A percentile compares a stretch with the other conserved stretches of the same genome.
phyloP scores from a whole-genome alignment of 2,797 vertebrate species.

The Huso huso region DNA sequence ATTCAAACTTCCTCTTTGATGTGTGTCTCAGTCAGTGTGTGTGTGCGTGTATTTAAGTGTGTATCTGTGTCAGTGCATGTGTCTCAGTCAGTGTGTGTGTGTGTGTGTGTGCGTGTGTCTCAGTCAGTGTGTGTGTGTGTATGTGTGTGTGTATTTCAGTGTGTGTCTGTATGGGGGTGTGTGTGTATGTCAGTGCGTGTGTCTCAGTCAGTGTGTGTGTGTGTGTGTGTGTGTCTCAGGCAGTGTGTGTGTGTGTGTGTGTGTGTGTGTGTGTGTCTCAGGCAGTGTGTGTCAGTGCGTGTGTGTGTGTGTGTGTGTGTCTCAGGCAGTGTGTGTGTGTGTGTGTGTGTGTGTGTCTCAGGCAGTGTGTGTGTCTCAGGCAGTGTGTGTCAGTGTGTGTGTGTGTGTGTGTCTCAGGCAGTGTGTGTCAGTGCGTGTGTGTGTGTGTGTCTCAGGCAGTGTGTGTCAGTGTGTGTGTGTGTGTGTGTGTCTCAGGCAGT shows the following conservation, averaged over 20 bases:
- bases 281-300: slow-evolving; percentile 1
- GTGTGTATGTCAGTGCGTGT: not conserved
- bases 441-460: slow-evolving; percentile 11
- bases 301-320: too few species aligned
- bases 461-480: slow-evolving; percentile 18
- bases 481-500: slow-evolving; percentile 10
- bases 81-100: slow-evolving; percentile 18
- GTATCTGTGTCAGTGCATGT: not conserved
- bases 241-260: slow-evolving; percentile 3
- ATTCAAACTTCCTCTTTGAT: not conserved
- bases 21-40: slow-evolving; percentile 11
- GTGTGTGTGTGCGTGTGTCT: slow-evolving; percentile 16
- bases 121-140: slow-evolving; percentile 26
- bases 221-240: slow-evolving; percentile 12
- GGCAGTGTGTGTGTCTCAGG: not conserved
- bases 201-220: slow-evolving; percentile 16
- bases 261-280: slow-evolving; percentile 16
- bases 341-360: too few species aligned
- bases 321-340: slow-evolving; percentile 1
- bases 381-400: not conserved
- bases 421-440: slow-evolving; percentile 24
- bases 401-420: not conserved
- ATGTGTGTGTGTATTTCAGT: slow-evolving; percentile 18
- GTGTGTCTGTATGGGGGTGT: slow-evolving; percentile 15
- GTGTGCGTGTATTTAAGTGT: slow-evolving; percentile 19